Evolutionary conservation across 64 coral and sea anemone species (phyloP), one percentile per base, ranked within the genome.

Genomic region (Stichodactyla helianthus): DNA sequence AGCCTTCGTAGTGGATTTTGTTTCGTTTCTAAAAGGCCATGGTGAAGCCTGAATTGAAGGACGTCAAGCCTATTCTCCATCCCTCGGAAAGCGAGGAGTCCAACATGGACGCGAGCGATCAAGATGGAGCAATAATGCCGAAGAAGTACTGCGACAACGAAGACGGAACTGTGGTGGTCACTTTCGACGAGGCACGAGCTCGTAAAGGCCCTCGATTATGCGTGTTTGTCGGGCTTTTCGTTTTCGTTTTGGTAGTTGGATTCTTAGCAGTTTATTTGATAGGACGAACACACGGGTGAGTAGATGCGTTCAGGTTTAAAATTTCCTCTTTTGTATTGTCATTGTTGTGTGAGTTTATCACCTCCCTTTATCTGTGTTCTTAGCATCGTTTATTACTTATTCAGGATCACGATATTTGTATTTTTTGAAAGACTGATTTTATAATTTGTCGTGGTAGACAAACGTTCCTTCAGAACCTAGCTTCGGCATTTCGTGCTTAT

Each of bases 211-310:
- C 90, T 27, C 74, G 90, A 22, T 35, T 86, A 35, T 77, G 90
- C 57, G 77, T 92, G 25, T 92, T 71, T 81, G 64, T 87, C 70
- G 78, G 77, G 56, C 90, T 92, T 25, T 79, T 92, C 23, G 31
- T 87, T 50, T 19, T 92, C 5, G 79, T 92, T 55, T 27, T 92
- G 23, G 20, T 92, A 10, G 85, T 92, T 54, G 90, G 90, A 26
- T 92, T 91, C 82, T n/a, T 92, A 55, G 76, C 86, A 16, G 90
- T 92, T 19, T 92, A 87, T 79, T 28, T 86, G 25, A 92, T 92
- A 27, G 84, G 86, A 27, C 83, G 79, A 57, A 82, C 90, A 17
- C 85, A 83, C 14, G 59, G 90, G 90, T 92, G 63, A 92, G 89
- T 70, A 2, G 12, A 6, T 13, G 7, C 68, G 2, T 27, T 65